These are phyloP conservation scores for Wasmannia auropunctata DNA, from an alignment of 1,140 invertebrate species.

Conservation along the genomic window DNA sequence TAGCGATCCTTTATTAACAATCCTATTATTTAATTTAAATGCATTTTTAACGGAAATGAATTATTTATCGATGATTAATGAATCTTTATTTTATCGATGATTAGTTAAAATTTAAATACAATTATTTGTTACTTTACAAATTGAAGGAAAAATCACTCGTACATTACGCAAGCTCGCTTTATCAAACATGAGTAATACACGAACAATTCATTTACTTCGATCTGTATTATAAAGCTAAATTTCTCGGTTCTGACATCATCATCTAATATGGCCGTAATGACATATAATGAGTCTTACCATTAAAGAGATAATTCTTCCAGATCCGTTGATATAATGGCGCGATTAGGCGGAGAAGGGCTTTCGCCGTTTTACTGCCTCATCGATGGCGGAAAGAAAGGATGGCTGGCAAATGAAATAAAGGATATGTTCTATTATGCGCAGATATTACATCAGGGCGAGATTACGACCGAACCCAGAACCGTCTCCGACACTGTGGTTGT, in stretches of 20 bases:
- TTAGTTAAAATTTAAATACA: neutral
- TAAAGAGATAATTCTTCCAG: conserved; percentile 73
- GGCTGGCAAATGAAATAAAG: conserved; percentile 89
- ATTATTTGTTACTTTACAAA: neutral
- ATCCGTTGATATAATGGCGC: conserved; percentile 85
- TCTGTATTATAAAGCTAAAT: neutral
- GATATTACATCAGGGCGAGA: conserved; percentile 89
- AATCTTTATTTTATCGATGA: neutral
- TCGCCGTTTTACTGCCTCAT: conserved; percentile 87
- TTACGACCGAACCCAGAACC: conserved; percentile 86
- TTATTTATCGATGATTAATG: neutral
- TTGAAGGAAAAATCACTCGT: neutral
- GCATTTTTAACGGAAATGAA: neutral
- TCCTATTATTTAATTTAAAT: neutral
- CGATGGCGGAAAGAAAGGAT: conserved; percentile 87
- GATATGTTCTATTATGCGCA: conserved; percentile 91
- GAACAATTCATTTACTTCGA: neutral
- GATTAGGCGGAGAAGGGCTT: conserved; percentile 85
- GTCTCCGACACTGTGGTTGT: conserved; percentile 87
- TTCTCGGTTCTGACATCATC: conserved; percentile 18
- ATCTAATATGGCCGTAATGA: neutral
- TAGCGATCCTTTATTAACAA: neutral
- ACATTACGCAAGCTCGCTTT: neutral
- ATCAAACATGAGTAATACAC: neutral
- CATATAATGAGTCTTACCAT: neutral